Conservation (phyloP, 1,140 invertebrate genomes). For the Drosophila persimilis region DNA sequence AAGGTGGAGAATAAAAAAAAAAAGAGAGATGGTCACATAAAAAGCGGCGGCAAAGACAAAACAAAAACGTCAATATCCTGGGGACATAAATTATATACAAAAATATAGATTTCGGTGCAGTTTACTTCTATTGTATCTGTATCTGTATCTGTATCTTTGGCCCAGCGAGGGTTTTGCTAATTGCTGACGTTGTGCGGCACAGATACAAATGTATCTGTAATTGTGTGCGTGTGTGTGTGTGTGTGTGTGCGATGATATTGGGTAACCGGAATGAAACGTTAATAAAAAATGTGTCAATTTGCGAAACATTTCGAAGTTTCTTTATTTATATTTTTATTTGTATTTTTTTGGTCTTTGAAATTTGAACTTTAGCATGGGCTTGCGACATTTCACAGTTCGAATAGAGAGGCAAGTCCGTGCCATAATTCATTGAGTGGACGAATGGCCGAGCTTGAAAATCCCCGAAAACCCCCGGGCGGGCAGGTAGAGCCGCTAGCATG, state of each 20-base stretch:
- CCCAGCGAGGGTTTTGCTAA: slow-evolving; percentile 31
- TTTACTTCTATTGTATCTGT: slow-evolving; percentile 6
- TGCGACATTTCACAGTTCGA: slow-evolving; percentile 56
- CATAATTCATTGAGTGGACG: slow-evolving; percentile 45
- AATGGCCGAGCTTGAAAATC: slow-evolving; percentile 46
- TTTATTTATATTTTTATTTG: slow-evolving; percentile 16
- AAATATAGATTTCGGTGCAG: slow-evolving; percentile 42
- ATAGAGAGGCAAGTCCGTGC: slow-evolving; percentile 15
- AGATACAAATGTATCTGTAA: slow-evolving; percentile 45
- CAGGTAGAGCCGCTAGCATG: slow-evolving; percentile 40
- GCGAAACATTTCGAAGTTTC: slow-evolving; percentile 55
- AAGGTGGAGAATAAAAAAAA: slow-evolving; percentile 12
- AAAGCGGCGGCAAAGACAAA: slow-evolving; percentile 62
- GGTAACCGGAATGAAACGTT: slow-evolving; percentile 62
- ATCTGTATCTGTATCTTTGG: slow-evolving; percentile 26
- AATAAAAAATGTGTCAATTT: slow-evolving; percentile 72
- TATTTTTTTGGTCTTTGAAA: slow-evolving; percentile 36
- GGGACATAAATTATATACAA: slow-evolving; percentile 66
- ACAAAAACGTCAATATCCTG: slow-evolving; percentile 67
- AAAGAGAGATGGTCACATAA: slow-evolving; percentile 24
- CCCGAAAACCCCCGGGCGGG: slow-evolving; percentile 24
- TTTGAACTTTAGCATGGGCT: slow-evolving; percentile 58
- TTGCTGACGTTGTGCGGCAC: slow-evolving; percentile 65
- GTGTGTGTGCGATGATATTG: slow-evolving; percentile 33
- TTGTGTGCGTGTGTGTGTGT: no score